These are phyloP conservation scores for Melanogrammus aeglefinus DNA, from an alignment of 2,797 vertebrate species.

Conservation along the genomic window DNA sequence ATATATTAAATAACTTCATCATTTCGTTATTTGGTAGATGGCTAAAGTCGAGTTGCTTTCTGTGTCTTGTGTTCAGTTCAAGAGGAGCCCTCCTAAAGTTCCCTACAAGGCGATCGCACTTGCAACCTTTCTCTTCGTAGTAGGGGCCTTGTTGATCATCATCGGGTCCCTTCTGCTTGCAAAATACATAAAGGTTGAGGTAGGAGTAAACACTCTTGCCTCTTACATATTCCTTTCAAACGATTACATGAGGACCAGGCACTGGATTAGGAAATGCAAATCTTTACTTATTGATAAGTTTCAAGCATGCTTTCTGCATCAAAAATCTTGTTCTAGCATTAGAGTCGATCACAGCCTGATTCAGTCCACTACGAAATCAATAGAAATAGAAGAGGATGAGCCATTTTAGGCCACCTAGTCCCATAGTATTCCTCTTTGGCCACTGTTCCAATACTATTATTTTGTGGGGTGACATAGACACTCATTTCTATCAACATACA, in stretches of 20 bases:
- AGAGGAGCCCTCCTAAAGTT: constrained; percentile 90
- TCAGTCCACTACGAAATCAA: not conserved
- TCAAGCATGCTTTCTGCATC: not conserved
- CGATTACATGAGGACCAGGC: not conserved
- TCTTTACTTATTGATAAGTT: not conserved
- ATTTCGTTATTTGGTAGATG: not conserved
- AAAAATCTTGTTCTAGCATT: not conserved
- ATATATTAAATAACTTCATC: not conserved
- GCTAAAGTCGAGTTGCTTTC: constrained; percentile 1
- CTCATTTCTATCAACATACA: not conserved
- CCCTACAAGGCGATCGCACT: constrained; percentile 93
- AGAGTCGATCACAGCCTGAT: not conserved
- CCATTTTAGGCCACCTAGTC: no score
- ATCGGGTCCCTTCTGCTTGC: constrained; percentile 87
- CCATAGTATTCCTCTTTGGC: no score
- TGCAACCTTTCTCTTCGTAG: constrained; percentile 87
- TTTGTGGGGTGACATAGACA: no score
- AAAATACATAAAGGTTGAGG: constrained; percentile 84
- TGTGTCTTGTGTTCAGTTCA: constrained; percentile 77
- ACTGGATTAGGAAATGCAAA: not conserved
- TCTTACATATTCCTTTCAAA: not conserved
- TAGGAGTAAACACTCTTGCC: constrained; percentile 60
- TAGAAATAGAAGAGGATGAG: not conserved
- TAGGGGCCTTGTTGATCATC: constrained; percentile 88
- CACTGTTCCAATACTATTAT: no score